Evolutionary conservation across 92 coral and sea anemone genomes (phyloP), one percentile per base, ranked within the genome.

Genomic region (Siderastrea siderea): DNA sequence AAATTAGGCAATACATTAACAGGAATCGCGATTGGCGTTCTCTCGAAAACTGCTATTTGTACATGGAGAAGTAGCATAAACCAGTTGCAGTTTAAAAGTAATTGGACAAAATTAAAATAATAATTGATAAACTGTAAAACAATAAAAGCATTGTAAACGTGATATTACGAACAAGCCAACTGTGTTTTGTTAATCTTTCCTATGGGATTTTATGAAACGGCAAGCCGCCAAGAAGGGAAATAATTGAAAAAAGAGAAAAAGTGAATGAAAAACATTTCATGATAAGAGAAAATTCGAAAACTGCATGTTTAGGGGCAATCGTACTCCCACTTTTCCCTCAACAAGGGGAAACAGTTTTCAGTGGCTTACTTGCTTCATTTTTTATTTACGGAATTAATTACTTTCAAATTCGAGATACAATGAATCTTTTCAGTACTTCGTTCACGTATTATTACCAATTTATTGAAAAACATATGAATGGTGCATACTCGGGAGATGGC

Each of bases 201-300:
- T 77, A 17, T 77, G 70, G 82, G 82, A 77, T 61, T 77, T 61
- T 15, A 58, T 45, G 3, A 77, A 77, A 77, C 68, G 43, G 70
- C 44, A 16, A 44, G 82, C 71, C 38, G 71, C 19, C 7, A 2
- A 2, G 14, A 7, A 47, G 11, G 45, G 6, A 7, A 47, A 47
- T 45, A 14, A 46, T 12, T 14, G 2, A 17, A 71, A 44, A 45
- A 9, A 10, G 0, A 38, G 15, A 19, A 52, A 26, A 48, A n/a
- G 1, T 0, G 16, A 26, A 26, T 26, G 38, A 26, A 26, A 26
- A 26, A 26, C 38, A 26, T 0, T 26, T 26, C 38, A 26, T 26
- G 38, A 26, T 26, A 26, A 26, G 38, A 26, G 38, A 26, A 26
- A 26, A 26, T 26, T 26, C 38, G 38, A 26, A 26, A 26, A 26